These are phyloP conservation scores for Saguinus imperator DNA, from an alignment of 2,113 vertebrate species.

Conservation along the genomic window DNA sequence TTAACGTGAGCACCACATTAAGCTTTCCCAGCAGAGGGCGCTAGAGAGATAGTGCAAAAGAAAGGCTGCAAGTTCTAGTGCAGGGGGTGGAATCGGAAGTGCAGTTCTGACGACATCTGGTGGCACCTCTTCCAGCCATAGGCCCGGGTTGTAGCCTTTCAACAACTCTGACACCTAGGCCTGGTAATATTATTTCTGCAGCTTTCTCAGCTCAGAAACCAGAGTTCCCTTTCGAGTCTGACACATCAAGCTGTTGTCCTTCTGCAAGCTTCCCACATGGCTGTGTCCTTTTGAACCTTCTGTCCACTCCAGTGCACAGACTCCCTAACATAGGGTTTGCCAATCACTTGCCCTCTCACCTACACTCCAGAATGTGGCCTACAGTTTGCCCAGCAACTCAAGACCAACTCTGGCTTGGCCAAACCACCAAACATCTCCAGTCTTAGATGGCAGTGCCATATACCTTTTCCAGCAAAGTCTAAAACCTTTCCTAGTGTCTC, in stretches of 20 bases:
- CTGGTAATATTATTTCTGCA: not conserved
- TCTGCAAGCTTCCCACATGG: accelerated
- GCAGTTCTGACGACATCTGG: not conserved
- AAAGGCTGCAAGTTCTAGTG: accelerated
- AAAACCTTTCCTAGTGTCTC: not conserved
- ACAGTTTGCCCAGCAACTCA: not conserved
- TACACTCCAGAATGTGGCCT: too few species aligned
- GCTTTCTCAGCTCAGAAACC: not conserved
- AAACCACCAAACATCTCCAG: not conserved
- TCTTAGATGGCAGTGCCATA: accelerated
- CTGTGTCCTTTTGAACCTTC: not conserved
- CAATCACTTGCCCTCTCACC: not conserved
- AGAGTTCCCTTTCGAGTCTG: not conserved
- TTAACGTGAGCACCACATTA: accelerated
- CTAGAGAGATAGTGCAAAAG: accelerated
- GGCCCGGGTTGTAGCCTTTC: too few species aligned
- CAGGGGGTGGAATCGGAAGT: not conserved
- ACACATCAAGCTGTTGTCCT: not conserved
- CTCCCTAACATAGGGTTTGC: not conserved
- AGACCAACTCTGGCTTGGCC: accelerated
- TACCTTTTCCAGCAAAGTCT: not conserved
- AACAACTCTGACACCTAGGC: not conserved
- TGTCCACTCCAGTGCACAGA: not conserved
- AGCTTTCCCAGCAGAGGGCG: not conserved
- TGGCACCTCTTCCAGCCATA: not conserved